phyloP scores from a whole-genome alignment of 2,888 invertebrate genomes.

The Synergus laeviventris region DNA sequence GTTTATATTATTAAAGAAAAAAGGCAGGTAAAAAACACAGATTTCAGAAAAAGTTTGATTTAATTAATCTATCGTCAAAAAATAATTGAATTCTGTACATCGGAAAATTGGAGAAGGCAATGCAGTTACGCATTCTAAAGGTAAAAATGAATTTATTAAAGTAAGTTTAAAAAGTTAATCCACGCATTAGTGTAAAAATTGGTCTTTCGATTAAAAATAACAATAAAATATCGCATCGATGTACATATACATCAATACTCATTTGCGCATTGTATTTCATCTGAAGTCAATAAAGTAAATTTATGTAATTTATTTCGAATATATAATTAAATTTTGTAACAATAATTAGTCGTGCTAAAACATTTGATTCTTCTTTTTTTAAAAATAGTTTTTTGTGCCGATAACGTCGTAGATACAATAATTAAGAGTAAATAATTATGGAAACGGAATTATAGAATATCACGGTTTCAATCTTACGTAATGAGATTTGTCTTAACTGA shows the following conservation, averaged over 20 bases:
- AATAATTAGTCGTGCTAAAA: slow-evolving; percentile 47
- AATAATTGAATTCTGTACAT: background rate
- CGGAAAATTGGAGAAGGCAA: background rate
- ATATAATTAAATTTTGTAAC: slow-evolving; percentile 42
- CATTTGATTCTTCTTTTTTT: slow-evolving; percentile 47
- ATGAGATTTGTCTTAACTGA: slow-evolving; percentile 12
- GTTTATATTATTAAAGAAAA: background rate
- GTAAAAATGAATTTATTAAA: background rate
- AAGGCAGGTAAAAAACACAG: slow-evolving; percentile 15
- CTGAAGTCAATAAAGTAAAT: background rate
- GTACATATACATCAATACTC: background rate
- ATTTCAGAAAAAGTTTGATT: slow-evolving; percentile 44
- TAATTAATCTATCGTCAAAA: slow-evolving; percentile 26
- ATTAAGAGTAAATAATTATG: slow-evolving; percentile 48
- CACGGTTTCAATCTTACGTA: slow-evolving; percentile 43
- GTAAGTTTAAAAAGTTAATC: background rate
- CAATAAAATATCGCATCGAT: background rate
- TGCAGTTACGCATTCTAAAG: background rate
- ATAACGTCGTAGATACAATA: slow-evolving; percentile 6
- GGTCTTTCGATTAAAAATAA: background rate
- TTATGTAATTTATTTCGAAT: background rate
- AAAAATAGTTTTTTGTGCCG: slow-evolving; percentile 48
- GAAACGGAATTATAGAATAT: slow-evolving; percentile 51
- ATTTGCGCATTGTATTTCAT: background rate
- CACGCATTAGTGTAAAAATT: background rate